Base-by-base conservation (phyloP, 2,113 vertebrate genomes). In the Cyphomyrus discorhynchus region DNA sequence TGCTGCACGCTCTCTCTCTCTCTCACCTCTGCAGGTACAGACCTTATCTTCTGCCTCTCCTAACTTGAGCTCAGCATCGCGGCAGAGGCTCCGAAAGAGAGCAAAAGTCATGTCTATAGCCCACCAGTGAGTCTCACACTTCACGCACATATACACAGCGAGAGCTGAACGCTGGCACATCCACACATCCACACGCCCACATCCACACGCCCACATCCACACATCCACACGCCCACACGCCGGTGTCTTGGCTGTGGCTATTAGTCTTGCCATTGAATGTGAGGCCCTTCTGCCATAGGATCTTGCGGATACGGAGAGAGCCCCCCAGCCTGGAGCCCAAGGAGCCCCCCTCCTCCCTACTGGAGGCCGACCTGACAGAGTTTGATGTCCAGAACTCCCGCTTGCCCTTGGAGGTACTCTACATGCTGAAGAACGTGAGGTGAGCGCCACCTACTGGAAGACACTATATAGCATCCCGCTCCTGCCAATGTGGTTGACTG, bases 391-490 rank as follows among this genome's bases (percentile, higher is more conserved):
- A 98, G 93, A 98, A 96, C 89, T 99, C 97, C 50, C 97, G 98
- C 91, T 93, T 99, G 91, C 98, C 98, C 0, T 98, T 97, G 0
- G 98, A 99, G 91, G 98, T 99, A n/a, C 93, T 99, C 1, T 99
- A 99, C 92, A 99, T 99, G 98, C 95, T 99, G 7, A 99, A 99
- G 91, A 99, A 99, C 0, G 98, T 99, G 58, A 96, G 97, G 98
- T 98, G 92, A 94, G n/a, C n/a, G 27, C n/a, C 62, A 27, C 6
- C 62, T 70, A 13, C 62, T 70, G 62, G 10, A 70, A 31, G n/a
- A 31, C 62, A 1, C n/a, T 70, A 70, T 70, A 31, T 70, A 13
- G 62, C 62, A 70, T 27, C 27, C 62, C 13, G 62, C 10, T 70
- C 10, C 1, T 70, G 3, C 85, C 50, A 1, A 2, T 17, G 31